These are phyloP conservation scores for Antigone vipio DNA, from an alignment of 2,113 vertebrate species.

Conservation along the genomic window DNA sequence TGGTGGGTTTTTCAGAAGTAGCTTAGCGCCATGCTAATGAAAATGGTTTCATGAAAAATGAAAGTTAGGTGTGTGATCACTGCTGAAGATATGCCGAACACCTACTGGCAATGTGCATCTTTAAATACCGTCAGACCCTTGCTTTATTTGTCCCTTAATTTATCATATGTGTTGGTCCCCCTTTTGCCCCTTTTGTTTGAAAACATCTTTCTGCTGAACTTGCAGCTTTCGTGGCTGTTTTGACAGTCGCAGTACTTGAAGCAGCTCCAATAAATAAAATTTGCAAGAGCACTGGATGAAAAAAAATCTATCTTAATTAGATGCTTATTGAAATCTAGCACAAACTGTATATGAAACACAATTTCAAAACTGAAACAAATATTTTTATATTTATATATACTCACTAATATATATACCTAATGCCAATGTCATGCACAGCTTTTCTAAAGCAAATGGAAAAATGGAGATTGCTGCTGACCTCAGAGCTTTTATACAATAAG, in stretches of 20 bases:
- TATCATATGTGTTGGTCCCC: not conserved
- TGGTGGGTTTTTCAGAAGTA: not conserved
- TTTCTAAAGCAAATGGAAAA: slow-evolving; percentile 3
- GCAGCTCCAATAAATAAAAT: slow-evolving; percentile 8
- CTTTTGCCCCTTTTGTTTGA: not conserved
- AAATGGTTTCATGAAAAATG: not conserved
- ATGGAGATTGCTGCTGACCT: slow-evolving; percentile 23
- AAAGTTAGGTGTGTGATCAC: not conserved
- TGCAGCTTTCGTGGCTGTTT: not conserved
- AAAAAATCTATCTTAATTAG: slow-evolving; percentile 57
- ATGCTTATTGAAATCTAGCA: slow-evolving; percentile 44
- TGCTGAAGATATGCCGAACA: not conserved
- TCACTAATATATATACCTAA: not conserved
- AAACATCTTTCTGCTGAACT: not conserved
- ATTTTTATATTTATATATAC: not conserved
- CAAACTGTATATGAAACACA: not conserved
- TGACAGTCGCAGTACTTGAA: not conserved
- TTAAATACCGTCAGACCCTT: not conserved
- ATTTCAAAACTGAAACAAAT: slow-evolving; percentile 7
- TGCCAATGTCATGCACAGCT: not conserved
- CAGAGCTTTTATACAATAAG: slow-evolving; percentile 4
- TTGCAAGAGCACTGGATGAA: slow-evolving; percentile 19
- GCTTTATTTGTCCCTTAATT: not conserved
- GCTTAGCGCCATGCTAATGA: not conserved
- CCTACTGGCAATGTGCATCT: not conserved